Base-by-base conservation (phyloP, 1,140 invertebrate species). In the Listronotus bonariensis region DNA sequence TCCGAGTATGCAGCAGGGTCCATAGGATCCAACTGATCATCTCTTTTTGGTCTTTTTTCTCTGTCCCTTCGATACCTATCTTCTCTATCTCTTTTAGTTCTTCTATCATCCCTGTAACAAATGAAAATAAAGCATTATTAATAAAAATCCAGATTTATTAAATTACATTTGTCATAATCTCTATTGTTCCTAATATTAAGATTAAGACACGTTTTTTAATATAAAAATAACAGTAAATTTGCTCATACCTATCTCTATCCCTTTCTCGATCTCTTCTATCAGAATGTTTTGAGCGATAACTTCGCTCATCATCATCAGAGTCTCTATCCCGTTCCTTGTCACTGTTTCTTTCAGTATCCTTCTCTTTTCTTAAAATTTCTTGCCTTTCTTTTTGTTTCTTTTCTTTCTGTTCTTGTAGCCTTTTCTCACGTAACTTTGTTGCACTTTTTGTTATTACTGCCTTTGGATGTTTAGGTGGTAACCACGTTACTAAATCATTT, bases 401-500 rank as follows among this genome's bases (percentile, higher is more conserved):
- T 15, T 63, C 61, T 48, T 43, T 61, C 17, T 53, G 26, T 12
- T 52, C 59, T 26, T 54, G 34, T 10, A 70, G 34, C 12, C 46
- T 85, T 80, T 76, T 92, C 75, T 90, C 87, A 68, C 92, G 81
- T 55, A 96, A 80, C 73, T 89, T 89, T 26, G 92, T 89, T 17
- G 94, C 95, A 71, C 93, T 89, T 75, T 92, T 86, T 4, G 89
- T 88, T 52, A 92, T 85, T 20, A 86, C 81, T 53, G 93, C 91
- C 76, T 87, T 89, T n/a, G 95, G 96, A 82, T 98, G 96, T 20
- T 83, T 82, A 12, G 97, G 96, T 38, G 96, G 93, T 48, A 97
- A 76, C 97, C 97, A 99, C 4, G 91, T 92, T 0, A 99, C 97
- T 65, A 94, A 82, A 82, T 97, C 95, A 67, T 92, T 95, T 53